phyloP scores from a whole-genome alignment of 2,888 invertebrate species.

The Netelia melanura region DNA sequence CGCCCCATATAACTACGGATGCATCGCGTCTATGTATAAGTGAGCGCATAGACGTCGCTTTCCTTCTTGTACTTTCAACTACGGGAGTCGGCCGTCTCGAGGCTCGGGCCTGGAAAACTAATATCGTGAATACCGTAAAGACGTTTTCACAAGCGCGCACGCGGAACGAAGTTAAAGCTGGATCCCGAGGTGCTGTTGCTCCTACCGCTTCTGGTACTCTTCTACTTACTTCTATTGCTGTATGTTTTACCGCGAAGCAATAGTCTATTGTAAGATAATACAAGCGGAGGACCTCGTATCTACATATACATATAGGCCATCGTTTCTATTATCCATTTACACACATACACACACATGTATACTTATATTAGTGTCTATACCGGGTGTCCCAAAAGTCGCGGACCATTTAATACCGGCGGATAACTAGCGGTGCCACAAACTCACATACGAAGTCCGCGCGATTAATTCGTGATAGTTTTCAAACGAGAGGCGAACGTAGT shows the following conservation, averaged over 20 bases:
- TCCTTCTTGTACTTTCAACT: slow-evolving; percentile 36
- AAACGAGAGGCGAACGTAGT: too few species aligned
- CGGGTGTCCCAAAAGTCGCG: too few species aligned
- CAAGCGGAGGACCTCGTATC: slow-evolving; percentile 4
- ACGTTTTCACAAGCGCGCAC: slow-evolving; percentile 33
- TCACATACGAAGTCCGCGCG: too few species aligned
- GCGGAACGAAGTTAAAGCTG: slow-evolving; percentile 32
- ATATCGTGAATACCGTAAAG: slow-evolving; percentile 59
- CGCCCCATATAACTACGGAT: not conserved
- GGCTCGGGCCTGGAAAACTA: slow-evolving; percentile 53
- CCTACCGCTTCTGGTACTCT: slow-evolving; percentile 10
- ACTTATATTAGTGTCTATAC: too few species aligned
- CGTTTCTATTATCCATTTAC: too few species aligned
- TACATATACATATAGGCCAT: too few species aligned
- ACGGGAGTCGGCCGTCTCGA: slow-evolving; percentile 14
- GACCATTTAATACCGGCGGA: too few species aligned
- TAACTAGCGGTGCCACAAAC: too few species aligned
- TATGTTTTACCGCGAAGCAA: slow-evolving; percentile 19
- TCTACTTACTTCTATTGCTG: slow-evolving; percentile 17
- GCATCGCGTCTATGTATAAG: not conserved
- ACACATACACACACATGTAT: too few species aligned
- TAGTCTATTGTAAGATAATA: slow-evolving; percentile 20
- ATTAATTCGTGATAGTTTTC: too few species aligned
- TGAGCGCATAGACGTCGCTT: slow-evolving; percentile 11
- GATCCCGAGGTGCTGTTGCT: slow-evolving; percentile 44